Evolutionary conservation across 2,888 invertebrate genomes (phyloP).

Genomic region (Epistrophe eligans): DNA sequence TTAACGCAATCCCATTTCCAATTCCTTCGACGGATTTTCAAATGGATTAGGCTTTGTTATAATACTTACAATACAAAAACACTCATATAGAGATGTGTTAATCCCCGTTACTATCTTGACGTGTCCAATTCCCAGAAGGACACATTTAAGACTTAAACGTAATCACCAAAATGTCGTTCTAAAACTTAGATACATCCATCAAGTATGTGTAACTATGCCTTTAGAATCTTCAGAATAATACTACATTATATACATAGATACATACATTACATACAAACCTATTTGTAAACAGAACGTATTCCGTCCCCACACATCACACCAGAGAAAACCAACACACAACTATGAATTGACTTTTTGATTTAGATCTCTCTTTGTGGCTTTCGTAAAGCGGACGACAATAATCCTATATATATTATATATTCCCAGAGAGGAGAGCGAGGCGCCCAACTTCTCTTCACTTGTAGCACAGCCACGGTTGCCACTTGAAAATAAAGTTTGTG

Average conservation of each 20-base stretch:
- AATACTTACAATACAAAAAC: not conserved
- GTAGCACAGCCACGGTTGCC: not conserved
- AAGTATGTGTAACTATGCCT: constrained; percentile 59
- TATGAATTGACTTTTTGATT: constrained; percentile 70
- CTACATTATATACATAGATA: too few species aligned
- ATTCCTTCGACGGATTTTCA: constrained; percentile 17
- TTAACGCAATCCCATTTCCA: constrained; percentile 6
- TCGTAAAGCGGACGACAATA: constrained; percentile 47
- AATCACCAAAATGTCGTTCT: constrained; percentile 59
- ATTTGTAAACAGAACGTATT: constrained; percentile 8
- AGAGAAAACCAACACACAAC: constrained; percentile 28
- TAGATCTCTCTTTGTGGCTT: constrained; percentile 51
- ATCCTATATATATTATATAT: constrained; percentile 30
- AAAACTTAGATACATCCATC: constrained; percentile 67
- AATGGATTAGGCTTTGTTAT: constrained; percentile 10
- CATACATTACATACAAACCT: not conserved
- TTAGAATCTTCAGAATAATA: constrained; percentile 41
- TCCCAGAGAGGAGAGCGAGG: not conserved
- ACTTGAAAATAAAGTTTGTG: too few species aligned
- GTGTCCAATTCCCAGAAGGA: constrained; percentile 28
- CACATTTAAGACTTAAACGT: constrained; percentile 45
- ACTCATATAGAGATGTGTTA: constrained; percentile 8
- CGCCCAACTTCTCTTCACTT: constrained; percentile 8
- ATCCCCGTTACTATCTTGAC: constrained; percentile 10
- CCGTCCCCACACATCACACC: constrained; percentile 1